Conservation (phyloP, 2,888 invertebrate species). For the Gymnoscelis rufifasciata region DNA sequence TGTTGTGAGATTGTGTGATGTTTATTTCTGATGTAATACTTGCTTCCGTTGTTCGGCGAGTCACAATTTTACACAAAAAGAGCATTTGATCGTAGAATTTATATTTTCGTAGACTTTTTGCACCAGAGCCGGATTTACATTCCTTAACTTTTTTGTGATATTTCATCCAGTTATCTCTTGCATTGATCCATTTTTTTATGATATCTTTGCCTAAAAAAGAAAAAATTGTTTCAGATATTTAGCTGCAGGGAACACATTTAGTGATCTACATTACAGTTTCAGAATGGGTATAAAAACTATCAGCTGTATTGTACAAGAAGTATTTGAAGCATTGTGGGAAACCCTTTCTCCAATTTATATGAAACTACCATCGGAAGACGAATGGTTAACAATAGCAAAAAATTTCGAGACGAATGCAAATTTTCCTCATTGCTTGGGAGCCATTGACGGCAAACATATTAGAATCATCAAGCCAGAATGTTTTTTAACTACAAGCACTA, state of each 20-base stretch:
- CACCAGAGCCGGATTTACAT: constrained; percentile 29
- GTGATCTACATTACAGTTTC: constrained; percentile 30
- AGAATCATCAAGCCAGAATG: constrained; percentile 3
- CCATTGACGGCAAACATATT: constrained; percentile 26
- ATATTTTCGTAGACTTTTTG: constrained; percentile 32
- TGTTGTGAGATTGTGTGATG: constrained; percentile 27
- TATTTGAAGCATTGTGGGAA: constrained; percentile 24
- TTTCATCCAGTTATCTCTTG: constrained; percentile 20
- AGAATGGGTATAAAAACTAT: constrained; percentile 24
- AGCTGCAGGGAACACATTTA: constrained; percentile 29
- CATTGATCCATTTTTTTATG: constrained; percentile 33
- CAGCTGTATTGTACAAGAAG: constrained; percentile 24
- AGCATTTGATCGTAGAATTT: constrained; percentile 26
- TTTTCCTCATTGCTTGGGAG: constrained; percentile 26
- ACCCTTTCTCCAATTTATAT: constrained; percentile 26
- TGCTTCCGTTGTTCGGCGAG: constrained; percentile 28
- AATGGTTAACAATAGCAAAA: constrained; percentile 11
- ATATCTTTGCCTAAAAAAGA: constrained; percentile 31
- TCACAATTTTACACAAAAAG: constrained; percentile 23
- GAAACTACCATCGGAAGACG: constrained; percentile 12
- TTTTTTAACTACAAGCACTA: constrained; percentile 24
- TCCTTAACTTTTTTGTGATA: too few species aligned
- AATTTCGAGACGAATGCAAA: constrained; percentile 17
- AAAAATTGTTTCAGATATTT: constrained; percentile 3
- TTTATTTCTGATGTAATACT: constrained; percentile 31